These are phyloP conservation scores for Ambastaia sidthimunki DNA, from an alignment of 2,797 vertebrate genomes.

Conservation along the genomic window DNA sequence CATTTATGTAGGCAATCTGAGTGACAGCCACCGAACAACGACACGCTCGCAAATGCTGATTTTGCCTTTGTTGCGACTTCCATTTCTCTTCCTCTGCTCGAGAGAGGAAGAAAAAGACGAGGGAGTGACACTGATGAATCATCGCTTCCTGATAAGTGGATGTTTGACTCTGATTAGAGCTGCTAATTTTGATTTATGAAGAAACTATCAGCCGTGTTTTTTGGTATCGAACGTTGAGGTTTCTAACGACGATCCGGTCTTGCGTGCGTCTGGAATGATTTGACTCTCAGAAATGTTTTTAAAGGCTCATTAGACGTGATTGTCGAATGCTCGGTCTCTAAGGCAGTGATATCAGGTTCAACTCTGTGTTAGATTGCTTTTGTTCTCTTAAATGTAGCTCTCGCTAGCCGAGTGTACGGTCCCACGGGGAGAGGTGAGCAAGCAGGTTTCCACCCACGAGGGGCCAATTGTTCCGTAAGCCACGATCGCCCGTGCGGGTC, in stretches of 20 bases:
- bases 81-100: constrained; percentile 21
- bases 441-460: constrained; percentile 11
- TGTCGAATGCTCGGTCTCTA: constrained; percentile 19
- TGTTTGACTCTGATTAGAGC: constrained; percentile 60
- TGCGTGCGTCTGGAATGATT: constrained; percentile 28
- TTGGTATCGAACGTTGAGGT: constrained; percentile 47
- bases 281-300: constrained; percentile 35
- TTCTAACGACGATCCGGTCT: constrained; percentile 47
- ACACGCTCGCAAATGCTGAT: constrained; percentile 49
- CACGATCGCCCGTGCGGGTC: neutral
- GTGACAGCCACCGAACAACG: constrained; percentile 46
- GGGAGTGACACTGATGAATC: constrained; percentile 53
- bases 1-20: constrained; percentile 43
- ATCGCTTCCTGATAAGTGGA: constrained; percentile 55
- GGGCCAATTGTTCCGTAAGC: neutral
- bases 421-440: constrained; percentile 21
- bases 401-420: neutral
- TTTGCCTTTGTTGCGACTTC: constrained; percentile 47
- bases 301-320: constrained; percentile 42
- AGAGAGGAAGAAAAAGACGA: constrained; percentile 43
- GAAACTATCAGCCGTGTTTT: constrained; percentile 51
- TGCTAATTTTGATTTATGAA: constrained; percentile 62
- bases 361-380: constrained; percentile 34
- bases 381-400: constrained; percentile 30
- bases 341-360: constrained; percentile 25